These are phyloP conservation scores for Galendromus occidentalis DNA, from an alignment of 1,140 invertebrate species.

Conservation along the genomic window DNA sequence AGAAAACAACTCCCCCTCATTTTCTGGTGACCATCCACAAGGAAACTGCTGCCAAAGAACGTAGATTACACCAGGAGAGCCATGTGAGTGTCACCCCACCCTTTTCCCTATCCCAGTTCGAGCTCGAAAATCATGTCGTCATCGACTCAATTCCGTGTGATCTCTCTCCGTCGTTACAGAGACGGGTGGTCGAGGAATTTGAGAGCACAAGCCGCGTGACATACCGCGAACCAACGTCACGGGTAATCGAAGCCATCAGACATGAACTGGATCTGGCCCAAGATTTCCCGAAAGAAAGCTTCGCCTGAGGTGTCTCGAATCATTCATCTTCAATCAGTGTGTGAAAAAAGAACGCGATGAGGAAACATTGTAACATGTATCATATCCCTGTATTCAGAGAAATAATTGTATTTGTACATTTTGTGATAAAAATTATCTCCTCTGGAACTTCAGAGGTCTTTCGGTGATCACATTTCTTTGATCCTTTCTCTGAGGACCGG, in stretches of 20 bases:
- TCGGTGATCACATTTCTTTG: too few species aligned
- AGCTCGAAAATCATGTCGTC: not conserved
- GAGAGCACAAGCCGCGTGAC: not conserved
- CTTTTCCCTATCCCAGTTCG: too few species aligned
- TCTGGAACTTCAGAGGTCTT: too few species aligned
- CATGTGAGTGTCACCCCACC: not conserved
- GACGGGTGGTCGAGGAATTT: not conserved
- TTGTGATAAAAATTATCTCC: too few species aligned
- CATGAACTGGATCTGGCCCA: not conserved
- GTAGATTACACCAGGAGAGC: not conserved
- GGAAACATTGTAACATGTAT: too few species aligned
- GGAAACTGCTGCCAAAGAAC: not conserved
- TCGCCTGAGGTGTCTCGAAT: not conserved
- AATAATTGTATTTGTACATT: too few species aligned
- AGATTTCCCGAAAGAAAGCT: not conserved
- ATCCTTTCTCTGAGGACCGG: too few species aligned
- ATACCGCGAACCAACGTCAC: not conserved
- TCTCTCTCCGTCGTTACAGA: not conserved
- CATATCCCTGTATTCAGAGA: too few species aligned
- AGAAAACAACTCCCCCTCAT: not conserved
- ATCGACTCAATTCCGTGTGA: not conserved
- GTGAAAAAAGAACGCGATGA: too few species aligned
- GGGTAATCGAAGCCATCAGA: not conserved
- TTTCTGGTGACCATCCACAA: constrained; percentile 2
- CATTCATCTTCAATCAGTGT: too few species aligned